Base-by-base conservation (phyloP, 2,113 vertebrate species). In the Clarias batrachus region DNA sequence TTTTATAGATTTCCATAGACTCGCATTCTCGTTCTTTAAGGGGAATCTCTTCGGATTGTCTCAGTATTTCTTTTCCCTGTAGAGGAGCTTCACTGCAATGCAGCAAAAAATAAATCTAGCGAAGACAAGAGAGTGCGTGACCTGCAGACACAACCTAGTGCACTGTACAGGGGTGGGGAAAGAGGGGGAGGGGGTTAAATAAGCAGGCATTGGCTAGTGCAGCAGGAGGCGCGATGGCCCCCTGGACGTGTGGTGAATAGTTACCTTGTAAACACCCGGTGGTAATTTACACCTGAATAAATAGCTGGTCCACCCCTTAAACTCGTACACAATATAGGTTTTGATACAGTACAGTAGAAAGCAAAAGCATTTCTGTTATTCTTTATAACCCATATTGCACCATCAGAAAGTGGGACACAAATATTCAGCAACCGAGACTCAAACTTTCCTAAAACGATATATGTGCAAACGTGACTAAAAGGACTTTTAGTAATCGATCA, bases 381-480 rank as follows among this genome's bases (percentile, higher is more conserved):
- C 63, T 62, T 76, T 12, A 74, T 77, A 60, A 74, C 56, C 80
- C 93, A 94, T 95, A 95, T 95, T 95, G 94, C 94, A 95, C 94
- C 94, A 93, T 95, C 89, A 92, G 93, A 94, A 92, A 94, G 94
- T 93, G 93, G 94, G 93, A 95, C 94, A 95, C 92, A 94, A 93
- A 94, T 92, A 94, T 93, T 94, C 90, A 93, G 93, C 90, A 93
- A 94, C 92, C 92, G 92, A 93, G 94, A 94, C 93, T 91, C 93
- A 92, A 77, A 54, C 73, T 93, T 93, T 92, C 92, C 91, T 94
- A 96, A 91, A 93, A 96, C 94, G 93, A 92, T 94, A 94, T 91
- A 92, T 96, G 95, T 96, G 96, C 95, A 96, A 96, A 97, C 94
- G 94, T 96, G 96, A 97, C 94, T 93, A 95, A 88, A 48, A 96